phyloP scores from a whole-genome alignment of 1,140 invertebrate species.

The Papilio dardanus region DNA sequence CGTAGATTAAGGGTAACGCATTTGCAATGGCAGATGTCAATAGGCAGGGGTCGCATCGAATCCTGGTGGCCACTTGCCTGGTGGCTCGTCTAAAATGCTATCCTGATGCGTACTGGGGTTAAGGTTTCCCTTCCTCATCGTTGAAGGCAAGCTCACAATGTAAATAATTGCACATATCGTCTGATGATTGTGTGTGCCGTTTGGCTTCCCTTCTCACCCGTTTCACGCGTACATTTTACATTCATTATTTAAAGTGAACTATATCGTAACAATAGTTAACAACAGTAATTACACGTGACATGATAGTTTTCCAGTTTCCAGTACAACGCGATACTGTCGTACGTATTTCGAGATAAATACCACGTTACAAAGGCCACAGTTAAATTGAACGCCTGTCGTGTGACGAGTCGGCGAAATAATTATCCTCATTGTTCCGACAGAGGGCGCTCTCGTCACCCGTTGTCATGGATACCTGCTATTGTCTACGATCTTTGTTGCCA shows the following conservation, averaged over 20 bases:
- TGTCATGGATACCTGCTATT: conserved; percentile 15
- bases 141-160: too few relatives aligned
- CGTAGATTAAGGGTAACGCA: too few relatives aligned
- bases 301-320: conserved; percentile 3
- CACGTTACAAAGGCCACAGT: conserved; percentile 5
- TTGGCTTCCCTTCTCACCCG: not conserved
- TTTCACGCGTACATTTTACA: not conserved
- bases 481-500: conserved; percentile 14
- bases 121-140: too few relatives aligned
- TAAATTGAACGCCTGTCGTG: conserved; percentile 24
- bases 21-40: too few relatives aligned
- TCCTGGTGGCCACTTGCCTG: too few relatives aligned
- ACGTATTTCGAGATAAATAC: conserved; percentile 12
- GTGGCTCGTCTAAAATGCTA: too few relatives aligned
- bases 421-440: conserved; percentile 7
- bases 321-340: not conserved
- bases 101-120: too few relatives aligned
- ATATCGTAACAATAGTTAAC: not conserved
- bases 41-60: too few relatives aligned
- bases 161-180: too few relatives aligned
- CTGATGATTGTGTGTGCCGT: not conserved
- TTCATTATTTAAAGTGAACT: not conserved
- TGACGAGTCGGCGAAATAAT: conserved; percentile 16
- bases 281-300: not conserved
- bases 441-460: conserved; percentile 13